Percentiles rank a stretch among this genome's conserved stretches.
Evolutionary conservation across 2,113 vertebrate species (phyloP).

Genomic region (Coryphaenoides rupestris): DNA sequence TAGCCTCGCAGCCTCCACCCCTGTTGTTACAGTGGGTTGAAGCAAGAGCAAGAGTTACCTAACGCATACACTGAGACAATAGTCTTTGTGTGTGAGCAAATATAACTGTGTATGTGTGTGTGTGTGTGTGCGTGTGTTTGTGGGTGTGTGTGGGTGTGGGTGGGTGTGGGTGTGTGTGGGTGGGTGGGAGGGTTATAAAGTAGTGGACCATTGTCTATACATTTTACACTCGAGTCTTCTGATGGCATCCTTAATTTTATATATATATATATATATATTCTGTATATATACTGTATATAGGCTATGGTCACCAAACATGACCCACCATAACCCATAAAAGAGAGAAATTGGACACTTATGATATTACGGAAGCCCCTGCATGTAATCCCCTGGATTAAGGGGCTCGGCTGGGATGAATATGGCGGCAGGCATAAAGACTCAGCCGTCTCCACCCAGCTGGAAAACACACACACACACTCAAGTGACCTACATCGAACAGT

Average conservation of each 20-base stretch:
- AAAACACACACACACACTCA: constrained; percentile 54
- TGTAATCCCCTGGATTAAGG: constrained; percentile 54
- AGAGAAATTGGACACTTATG: constrained; percentile 36
- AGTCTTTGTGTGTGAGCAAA: not conserved
- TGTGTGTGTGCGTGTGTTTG: no score
- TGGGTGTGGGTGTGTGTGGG: no score
- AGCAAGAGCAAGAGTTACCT: constrained; percentile 32
- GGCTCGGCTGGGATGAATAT: constrained; percentile 21
- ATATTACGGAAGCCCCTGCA: constrained; percentile 43
- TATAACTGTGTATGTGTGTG: no score
- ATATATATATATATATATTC: no score
- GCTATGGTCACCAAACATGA: no score
- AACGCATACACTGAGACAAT: constrained; percentile 18
- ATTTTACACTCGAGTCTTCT: no score
- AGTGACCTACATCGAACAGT: constrained; percentile 68
- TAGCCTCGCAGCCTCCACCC: constrained; percentile 46
- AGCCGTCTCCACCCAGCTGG: constrained; percentile 51
- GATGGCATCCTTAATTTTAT: no score
- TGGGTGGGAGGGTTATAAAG: no score
- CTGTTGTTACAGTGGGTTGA: constrained; percentile 50
- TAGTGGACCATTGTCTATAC: no score
- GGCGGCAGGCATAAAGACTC: constrained; percentile 27
- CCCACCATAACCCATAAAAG: no score
- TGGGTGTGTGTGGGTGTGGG: no score
- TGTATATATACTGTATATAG: no score